A percentile compares a stretch with the other conserved stretches of the same genome.
These are phyloP conservation scores for Myrmophylax atrothorax DNA, from an alignment of 2,113 vertebrate genomes.

Conservation along the genomic window DNA sequence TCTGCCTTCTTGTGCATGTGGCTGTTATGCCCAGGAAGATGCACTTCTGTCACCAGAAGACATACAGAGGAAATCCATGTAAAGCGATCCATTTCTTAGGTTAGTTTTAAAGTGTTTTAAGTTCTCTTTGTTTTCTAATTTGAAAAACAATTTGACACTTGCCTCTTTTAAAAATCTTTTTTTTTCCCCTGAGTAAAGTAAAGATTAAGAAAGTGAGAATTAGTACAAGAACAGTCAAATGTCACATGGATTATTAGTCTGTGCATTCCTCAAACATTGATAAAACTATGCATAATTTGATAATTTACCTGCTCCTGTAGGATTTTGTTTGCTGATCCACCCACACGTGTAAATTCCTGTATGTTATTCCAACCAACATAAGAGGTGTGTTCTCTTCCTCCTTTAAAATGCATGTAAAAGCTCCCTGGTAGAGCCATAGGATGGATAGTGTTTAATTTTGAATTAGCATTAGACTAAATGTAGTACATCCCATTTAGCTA, in stretches of 20 bases:
- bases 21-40: not conserved
- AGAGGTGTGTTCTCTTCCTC: not conserved
- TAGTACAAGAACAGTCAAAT: not conserved
- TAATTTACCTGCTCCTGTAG: not conserved
- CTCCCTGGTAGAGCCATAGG: not conserved
- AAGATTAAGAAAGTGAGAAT: not conserved
- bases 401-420: not conserved
- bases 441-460: not conserved
- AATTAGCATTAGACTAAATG: not conserved
- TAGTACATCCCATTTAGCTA: not conserved
- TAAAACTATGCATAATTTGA: not conserved
- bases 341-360: not conserved
- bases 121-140: not conserved
- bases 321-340: not conserved
- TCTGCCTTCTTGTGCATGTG: not conserved
- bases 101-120: not conserved
- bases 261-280: not conserved
- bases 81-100: not conserved
- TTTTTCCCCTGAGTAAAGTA: not conserved
- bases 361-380: not conserved
- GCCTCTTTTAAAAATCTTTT: not conserved
- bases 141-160: not conserved
- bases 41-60: not conserved
- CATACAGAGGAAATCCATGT: not conserved
- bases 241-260: not conserved